Base-by-base conservation (phyloP, 2,888 invertebrate species). In the Spisula subtruncata region DNA sequence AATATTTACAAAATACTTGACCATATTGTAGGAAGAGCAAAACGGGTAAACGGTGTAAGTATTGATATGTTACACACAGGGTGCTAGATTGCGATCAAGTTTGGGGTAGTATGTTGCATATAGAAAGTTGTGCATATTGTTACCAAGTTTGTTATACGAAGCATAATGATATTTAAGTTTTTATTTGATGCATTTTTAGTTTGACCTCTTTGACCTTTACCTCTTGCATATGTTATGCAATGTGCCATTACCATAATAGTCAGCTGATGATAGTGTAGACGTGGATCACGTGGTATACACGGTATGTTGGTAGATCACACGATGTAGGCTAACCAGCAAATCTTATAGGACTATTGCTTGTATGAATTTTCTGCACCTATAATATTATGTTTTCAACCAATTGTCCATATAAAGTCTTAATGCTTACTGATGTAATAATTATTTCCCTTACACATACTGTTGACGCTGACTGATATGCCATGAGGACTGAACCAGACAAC, bases 41-140 rank as follows among this genome's bases (percentile, higher is more conserved):
- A 75, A 75, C 32, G 75, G 32, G 18, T 75, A 32, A 35, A 35
- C 16, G 12, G 29, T 75, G 75, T 75, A 75, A 75, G 75, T 75
- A 75, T 75, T 32, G 75, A 14, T 32, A 75, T 75, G 75, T 75
- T 35, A 75, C 35, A 35, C 75, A 75, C 75, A 2, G 75, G 35
- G 75, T 75, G 75, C 75, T 75, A 75, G 75, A 75, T 75, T 32
- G 10, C 35, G 75, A 35, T 75, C 75, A 75, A 32, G 16, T 35
- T 18, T 75, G 75, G n/a, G 75, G 75, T 75, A 75, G 75, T 35
- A 32, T 75, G 75, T 75, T 75, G 75, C 75, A 75, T 75, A 35
- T 32, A 75, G 75, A 35, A 32, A 75, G 32, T 35, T 75, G 35
- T 75, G 32, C 75, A 75, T 75, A 75, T 18, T 75, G 75, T 35